A percentile compares a stretch with the other conserved stretches of the same genome.
phyloP scores from a whole-genome alignment of 2,888 invertebrate genomes.

The Scelioninae gen. 2 region DNA sequence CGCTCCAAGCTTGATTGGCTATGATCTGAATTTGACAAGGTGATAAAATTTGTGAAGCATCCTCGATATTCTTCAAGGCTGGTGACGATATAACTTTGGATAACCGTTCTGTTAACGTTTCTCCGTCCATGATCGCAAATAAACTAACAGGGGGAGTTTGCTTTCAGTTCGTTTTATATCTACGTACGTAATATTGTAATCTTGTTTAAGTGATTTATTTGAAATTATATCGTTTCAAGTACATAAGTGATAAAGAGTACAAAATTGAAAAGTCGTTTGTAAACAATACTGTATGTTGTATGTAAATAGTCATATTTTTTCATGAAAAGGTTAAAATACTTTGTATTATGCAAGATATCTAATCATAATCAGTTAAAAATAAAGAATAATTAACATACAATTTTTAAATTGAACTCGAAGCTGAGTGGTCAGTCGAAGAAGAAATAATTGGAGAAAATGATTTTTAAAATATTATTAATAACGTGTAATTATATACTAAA shows the following conservation, averaged over 20 bases:
- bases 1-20: slow-evolving; percentile 39
- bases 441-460: background rate
- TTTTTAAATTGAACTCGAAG: too few relatives aligned
- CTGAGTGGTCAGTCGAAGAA: too few relatives aligned
- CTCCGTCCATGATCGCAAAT: slow-evolving; percentile 36
- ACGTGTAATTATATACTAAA: too few relatives aligned
- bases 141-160: slow-evolving; percentile 5
- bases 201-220: slow-evolving; percentile 44
- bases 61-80: slow-evolving; percentile 9
- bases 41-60: slow-evolving; percentile 55
- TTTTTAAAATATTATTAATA: too few relatives aligned
- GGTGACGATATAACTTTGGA: slow-evolving; percentile 13
- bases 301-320: slow-evolving; percentile 17
- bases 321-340: too few relatives aligned
- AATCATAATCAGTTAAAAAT: too few relatives aligned
- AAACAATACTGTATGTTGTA: slow-evolving; percentile 13
- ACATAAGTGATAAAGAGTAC: slow-evolving; percentile 20
- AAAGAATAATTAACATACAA: too few relatives aligned
- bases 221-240: slow-evolving; percentile 30
- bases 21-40: slow-evolving; percentile 58
- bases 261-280: slow-evolving; percentile 24
- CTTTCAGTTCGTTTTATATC: slow-evolving; percentile 24
- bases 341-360: too few relatives aligned
- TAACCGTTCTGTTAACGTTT: slow-evolving; percentile 26
- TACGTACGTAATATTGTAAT: slow-evolving; percentile 31